phyloP scores from a whole-genome alignment of 2,888 invertebrate genomes.

The Keiferia lycopersicella region DNA sequence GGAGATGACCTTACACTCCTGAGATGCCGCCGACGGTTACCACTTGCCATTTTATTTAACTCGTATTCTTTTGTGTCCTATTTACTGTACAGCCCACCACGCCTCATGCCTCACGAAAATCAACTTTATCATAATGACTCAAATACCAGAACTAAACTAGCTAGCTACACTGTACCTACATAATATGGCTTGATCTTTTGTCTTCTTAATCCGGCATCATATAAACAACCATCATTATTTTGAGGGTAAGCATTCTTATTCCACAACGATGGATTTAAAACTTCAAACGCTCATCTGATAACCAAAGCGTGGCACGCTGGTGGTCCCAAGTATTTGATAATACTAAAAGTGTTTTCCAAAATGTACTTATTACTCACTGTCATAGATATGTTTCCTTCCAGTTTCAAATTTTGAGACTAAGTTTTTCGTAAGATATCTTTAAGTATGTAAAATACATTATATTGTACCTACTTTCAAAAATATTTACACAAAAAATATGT shows the following conservation, averaged over 20 bases:
- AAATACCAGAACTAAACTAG: neutral
- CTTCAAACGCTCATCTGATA: slow-evolving; percentile 1
- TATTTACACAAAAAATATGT: too few species aligned
- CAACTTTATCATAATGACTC: neutral
- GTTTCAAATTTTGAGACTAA: too few species aligned
- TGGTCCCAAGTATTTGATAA: slow-evolving; percentile 59
- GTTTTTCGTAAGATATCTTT: too few species aligned
- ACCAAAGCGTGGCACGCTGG: slow-evolving; percentile 34
- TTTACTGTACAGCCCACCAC: neutral
- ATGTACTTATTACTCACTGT: slow-evolving; percentile 26
- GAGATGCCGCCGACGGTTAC: slow-evolving; percentile 55
- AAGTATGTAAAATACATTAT: too few species aligned
- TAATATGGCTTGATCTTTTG: slow-evolving; percentile 21
- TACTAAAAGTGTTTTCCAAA: slow-evolving; percentile 31
- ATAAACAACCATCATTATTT: neutral
- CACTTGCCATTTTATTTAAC: slow-evolving; percentile 50
- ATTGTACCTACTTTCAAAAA: too few species aligned
- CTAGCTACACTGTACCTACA: too few species aligned
- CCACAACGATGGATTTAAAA: slow-evolving; percentile 17
- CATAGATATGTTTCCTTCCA: slow-evolving; percentile 6
- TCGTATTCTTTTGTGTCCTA: slow-evolving; percentile 31
- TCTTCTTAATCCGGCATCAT: slow-evolving; percentile 15
- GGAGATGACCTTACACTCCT: slow-evolving; percentile 65
- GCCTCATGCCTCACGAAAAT: neutral
- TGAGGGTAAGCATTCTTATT: neutral